Percentiles rank a stretch among this genome's conserved stretches.
These are phyloP conservation scores for Incurvaria masculella DNA, from an alignment of 2,888 invertebrate species.

Conservation along the genomic window DNA sequence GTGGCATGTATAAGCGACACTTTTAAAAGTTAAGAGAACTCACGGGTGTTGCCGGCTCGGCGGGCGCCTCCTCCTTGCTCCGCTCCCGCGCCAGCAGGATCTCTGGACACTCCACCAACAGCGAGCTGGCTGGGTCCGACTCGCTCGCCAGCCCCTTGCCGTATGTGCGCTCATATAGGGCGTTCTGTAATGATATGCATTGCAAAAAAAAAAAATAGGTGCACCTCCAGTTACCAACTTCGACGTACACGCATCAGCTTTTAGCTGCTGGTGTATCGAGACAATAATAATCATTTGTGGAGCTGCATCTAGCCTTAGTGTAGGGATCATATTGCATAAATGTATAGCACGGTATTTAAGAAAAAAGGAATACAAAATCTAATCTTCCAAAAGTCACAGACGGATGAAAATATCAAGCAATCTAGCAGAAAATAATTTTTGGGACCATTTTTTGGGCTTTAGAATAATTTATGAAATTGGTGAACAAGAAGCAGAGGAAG, in stretches of 20 bases:
- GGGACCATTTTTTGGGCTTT: too few species aligned
- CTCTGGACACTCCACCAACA: constrained; percentile 53
- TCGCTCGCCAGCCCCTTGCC: constrained; percentile 67
- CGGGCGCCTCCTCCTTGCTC: constrained; percentile 30
- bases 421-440: too few species aligned
- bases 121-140: constrained; percentile 31
- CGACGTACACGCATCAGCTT: too few species aligned
- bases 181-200: constrained; percentile 51
- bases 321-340: not conserved
- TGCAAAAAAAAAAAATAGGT: constrained; percentile 3
- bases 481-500: too few species aligned
- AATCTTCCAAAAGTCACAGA: too few species aligned
- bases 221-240: too few species aligned
- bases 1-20: too few species aligned
- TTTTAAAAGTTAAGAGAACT: not conserved
- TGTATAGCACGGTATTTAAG: not conserved
- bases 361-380: not conserved
- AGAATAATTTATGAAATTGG: too few species aligned
- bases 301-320: not conserved
- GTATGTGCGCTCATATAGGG: constrained; percentile 82
- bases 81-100: constrained; percentile 58
- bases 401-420: too few species aligned
- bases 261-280: too few species aligned
- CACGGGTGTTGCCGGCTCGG: constrained; percentile 33
- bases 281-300: not conserved